Percentiles rank a stretch among this genome's conserved stretches.
These are phyloP conservation scores for Paralvinella palmiformis DNA, from an alignment of 1,140 invertebrate species.

Conservation along the genomic window DNA sequence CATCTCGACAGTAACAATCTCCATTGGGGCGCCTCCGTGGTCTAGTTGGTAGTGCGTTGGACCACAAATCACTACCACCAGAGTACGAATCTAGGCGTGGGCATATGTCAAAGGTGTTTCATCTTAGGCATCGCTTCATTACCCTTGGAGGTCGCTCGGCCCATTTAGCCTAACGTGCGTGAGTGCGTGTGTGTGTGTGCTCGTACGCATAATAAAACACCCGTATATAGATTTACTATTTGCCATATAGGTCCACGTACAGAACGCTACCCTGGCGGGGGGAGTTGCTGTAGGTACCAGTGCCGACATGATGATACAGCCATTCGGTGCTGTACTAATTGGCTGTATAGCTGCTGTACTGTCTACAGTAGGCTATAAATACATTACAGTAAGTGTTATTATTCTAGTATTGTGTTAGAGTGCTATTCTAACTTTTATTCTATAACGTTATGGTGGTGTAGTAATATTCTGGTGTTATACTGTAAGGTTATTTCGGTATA, in stretches of 20 bases:
- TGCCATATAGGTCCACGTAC: slow-evolving; percentile 49
- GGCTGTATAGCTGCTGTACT: slow-evolving; percentile 73
- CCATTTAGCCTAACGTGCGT: too few species aligned
- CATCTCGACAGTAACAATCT: too few species aligned
- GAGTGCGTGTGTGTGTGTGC: too few species aligned
- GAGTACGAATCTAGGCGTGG: too few species aligned
- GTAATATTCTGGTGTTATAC: neutral
- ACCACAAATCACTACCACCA: too few species aligned
- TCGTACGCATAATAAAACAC: too few species aligned
- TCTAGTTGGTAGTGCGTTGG: too few species aligned
- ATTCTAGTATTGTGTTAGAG: slow-evolving; percentile 2
- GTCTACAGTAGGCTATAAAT: slow-evolving; percentile 79
- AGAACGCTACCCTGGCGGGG: slow-evolving; percentile 55
- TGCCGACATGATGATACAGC: slow-evolving; percentile 75
- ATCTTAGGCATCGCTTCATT: too few species aligned
- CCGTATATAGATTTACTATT: too few species aligned
- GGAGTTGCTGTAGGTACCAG: slow-evolving; percentile 59
- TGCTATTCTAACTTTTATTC: slow-evolving; percentile 1
- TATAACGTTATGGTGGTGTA: neutral
- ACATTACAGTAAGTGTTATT: slow-evolving; percentile 64
- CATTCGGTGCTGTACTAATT: slow-evolving; percentile 76
- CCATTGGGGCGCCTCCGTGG: too few species aligned
- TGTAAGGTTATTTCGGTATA: neutral
- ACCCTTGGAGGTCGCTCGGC: too few species aligned
- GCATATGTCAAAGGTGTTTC: too few species aligned